Evolutionary conservation across 2,113 vertebrate species (phyloP).

Genomic region (Hypocryptadius cinnamomeus): DNA sequence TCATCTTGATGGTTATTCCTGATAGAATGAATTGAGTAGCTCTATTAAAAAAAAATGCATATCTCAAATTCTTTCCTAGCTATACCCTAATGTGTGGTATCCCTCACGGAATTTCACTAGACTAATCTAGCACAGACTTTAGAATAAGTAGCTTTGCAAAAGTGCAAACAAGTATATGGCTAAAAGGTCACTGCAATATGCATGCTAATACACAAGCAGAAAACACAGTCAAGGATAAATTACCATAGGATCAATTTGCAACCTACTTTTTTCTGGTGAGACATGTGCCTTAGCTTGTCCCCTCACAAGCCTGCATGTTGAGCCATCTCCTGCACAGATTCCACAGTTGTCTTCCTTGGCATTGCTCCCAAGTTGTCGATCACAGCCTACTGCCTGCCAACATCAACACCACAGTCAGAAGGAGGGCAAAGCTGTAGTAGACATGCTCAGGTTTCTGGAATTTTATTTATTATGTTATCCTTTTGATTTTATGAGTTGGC

Average conservation of each 20-base stretch:
- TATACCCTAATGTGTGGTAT: slow-evolving; percentile 13
- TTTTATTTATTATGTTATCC: slow-evolving; percentile 46
- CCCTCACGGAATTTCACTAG: slow-evolving; percentile 29
- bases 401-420: slow-evolving; percentile 65
- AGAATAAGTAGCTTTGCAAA: slow-evolving; percentile 37
- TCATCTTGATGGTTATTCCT: slow-evolving; percentile 50
- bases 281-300: slow-evolving; percentile 82
- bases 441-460: slow-evolving; percentile 45
- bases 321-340: slow-evolving; percentile 83
- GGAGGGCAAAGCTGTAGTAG: slow-evolving; percentile 45
- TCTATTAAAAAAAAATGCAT: neutral
- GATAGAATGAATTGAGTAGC: slow-evolving; percentile 9
- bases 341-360: slow-evolving; percentile 91
- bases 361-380: slow-evolving; percentile 83
- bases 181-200: neutral
- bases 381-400: slow-evolving; percentile 88
- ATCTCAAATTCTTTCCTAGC: slow-evolving; percentile 54
- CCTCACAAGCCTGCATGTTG: slow-evolving; percentile 87
- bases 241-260: neutral
- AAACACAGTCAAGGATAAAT: neutral
- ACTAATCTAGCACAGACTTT: slow-evolving; percentile 32
- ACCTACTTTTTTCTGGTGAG: slow-evolving; percentile 86
- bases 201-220: neutral
- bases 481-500: slow-evolving; percentile 32
- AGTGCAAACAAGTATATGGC: slow-evolving; percentile 7